These are phyloP conservation scores for Criorhina ranunculi DNA, from an alignment of 2,888 invertebrate genomes.

Conservation along the genomic window DNA sequence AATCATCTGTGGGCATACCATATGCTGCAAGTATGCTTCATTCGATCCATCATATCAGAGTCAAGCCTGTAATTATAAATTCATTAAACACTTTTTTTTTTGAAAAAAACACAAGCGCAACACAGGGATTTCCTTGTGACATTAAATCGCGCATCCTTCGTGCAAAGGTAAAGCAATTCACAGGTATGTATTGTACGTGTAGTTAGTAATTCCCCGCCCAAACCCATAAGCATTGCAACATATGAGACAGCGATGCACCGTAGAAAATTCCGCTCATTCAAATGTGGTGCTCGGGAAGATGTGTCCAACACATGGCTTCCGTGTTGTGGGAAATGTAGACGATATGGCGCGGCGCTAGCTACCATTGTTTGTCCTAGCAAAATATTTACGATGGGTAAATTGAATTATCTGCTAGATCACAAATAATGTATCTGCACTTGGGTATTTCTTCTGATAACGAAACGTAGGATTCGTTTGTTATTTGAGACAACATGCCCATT, in stretches of 20 bases:
- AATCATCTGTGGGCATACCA: too few species aligned
- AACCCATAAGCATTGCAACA: slow-evolving; percentile 51
- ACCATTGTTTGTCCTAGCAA: slow-evolving; percentile 52
- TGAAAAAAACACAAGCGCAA: slow-evolving; percentile 48
- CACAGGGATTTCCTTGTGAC: slow-evolving; percentile 50
- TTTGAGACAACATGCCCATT: slow-evolving; percentile 49
- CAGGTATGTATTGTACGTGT: slow-evolving; percentile 1
- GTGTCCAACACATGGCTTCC: slow-evolving; percentile 64
- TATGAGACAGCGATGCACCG: slow-evolving; percentile 38
- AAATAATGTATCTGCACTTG: too few species aligned
- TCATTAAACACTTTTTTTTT: slow-evolving; percentile 54
- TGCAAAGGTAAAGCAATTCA: slow-evolving; percentile 59
- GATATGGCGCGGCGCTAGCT: slow-evolving; percentile 57
- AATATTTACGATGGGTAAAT: slow-evolving; percentile 72
- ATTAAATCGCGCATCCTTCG: slow-evolving; percentile 34
- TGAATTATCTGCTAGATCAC: slow-evolving; percentile 58
- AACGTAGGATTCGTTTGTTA: slow-evolving; percentile 43
- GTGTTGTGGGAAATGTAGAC: slow-evolving; percentile 40
- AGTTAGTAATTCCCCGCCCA: slow-evolving; percentile 62
- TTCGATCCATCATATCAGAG: too few species aligned
- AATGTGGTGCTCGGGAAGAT: slow-evolving; percentile 10
- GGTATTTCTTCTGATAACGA: slow-evolving; percentile 10
- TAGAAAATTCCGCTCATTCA: slow-evolving; percentile 15
- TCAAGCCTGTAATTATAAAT: slow-evolving; percentile 19
- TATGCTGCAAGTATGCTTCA: too few species aligned